Conservation (phyloP, 2,888 invertebrate species). For the Leptopilina drosophilae region DNA sequence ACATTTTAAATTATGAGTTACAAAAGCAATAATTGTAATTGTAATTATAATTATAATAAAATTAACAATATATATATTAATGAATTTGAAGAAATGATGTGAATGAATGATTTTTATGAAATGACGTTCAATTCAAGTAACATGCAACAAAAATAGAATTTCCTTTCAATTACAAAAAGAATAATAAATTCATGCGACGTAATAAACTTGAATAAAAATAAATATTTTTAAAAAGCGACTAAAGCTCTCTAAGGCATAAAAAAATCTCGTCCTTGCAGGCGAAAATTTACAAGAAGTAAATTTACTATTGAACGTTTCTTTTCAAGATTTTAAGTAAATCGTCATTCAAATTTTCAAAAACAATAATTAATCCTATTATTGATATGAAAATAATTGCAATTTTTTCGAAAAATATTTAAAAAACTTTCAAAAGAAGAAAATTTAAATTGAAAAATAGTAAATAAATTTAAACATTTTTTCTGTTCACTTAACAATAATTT, state of each 20-base stretch:
- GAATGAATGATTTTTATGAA: conserved; percentile 14
- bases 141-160: background rate
- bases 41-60: no score
- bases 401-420: no score
- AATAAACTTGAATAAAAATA: background rate
- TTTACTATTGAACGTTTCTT: background rate
- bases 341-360: no score
- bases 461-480: background rate
- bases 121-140: background rate
- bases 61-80: background rate
- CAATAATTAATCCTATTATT: no score
- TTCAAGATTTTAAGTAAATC: background rate
- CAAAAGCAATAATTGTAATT: no score
- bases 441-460: background rate
- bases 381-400: no score
- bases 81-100: background rate
- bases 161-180: background rate
- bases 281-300: background rate
- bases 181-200: background rate
- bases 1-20: no score
- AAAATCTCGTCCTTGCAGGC: conserved; percentile 39
- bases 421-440: no score
- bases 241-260: conserved; percentile 59
- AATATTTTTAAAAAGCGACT: conserved; percentile 52
- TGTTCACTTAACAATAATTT: conserved; percentile 29